phyloP scores from a whole-genome alignment of 2,888 invertebrate species.

The Troides oblongomaculatus region DNA sequence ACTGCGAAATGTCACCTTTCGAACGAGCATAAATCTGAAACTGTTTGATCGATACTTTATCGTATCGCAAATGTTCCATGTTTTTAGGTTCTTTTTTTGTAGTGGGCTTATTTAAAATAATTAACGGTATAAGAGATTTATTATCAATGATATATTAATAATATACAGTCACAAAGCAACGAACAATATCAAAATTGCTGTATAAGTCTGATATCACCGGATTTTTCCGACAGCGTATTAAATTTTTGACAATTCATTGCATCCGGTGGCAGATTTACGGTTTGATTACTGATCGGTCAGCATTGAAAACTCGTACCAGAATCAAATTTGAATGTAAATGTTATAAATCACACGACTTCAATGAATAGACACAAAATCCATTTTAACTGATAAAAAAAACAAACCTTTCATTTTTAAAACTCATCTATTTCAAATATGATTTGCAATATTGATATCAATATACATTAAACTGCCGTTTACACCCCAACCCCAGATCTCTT shows the following conservation, averaged over 20 bases:
- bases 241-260: slow-evolving; percentile 28
- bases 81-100: too few species aligned
- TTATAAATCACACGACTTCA: slow-evolving; percentile 26
- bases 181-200: background rate
- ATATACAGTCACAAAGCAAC: background rate
- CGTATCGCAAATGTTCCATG: too few species aligned
- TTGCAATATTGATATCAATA: too few species aligned
- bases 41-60: too few species aligned
- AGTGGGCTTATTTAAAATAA: too few species aligned
- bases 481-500: too few species aligned
- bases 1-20: too few species aligned
- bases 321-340: slow-evolving; percentile 28
- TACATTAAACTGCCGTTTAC: too few species aligned
- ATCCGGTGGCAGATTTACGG: slow-evolving; percentile 28
- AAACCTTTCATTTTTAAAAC: background rate
- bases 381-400: slow-evolving; percentile 6
- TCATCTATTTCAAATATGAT: too few species aligned
- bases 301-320: slow-evolving; percentile 22
- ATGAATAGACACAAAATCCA: slow-evolving; percentile 19
- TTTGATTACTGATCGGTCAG: slow-evolving; percentile 27
- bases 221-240: slow-evolving; percentile 19
- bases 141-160: background rate
- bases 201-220: background rate
- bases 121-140: too few species aligned
- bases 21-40: too few species aligned